Percentiles rank a stretch among this genome's conserved stretches.
Evolutionary conservation across 2,888 invertebrate species (phyloP).

Genomic region (Nymphalis urticae): DNA sequence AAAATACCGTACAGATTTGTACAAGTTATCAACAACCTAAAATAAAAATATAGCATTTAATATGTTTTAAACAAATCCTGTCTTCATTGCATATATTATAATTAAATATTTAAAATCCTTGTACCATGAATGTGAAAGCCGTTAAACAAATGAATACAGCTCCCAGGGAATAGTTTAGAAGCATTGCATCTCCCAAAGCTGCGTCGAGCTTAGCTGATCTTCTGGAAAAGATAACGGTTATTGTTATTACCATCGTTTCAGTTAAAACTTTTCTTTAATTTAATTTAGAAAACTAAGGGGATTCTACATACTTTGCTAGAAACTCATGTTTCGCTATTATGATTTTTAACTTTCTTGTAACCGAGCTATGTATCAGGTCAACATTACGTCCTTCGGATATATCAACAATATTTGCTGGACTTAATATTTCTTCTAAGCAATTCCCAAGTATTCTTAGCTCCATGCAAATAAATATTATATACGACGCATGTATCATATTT

Average conservation of each 20-base stretch:
- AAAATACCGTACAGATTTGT: conserved; percentile 63
- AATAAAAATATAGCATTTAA: conserved; percentile 36
- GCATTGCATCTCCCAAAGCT: conserved; percentile 62
- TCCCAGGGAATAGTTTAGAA: conserved; percentile 63
- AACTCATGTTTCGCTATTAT: conserved; percentile 57
- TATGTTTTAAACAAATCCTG: not conserved
- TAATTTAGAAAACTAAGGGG: conserved; percentile 8
- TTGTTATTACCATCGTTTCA: conserved; percentile 29
- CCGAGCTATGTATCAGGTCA: conserved; percentile 44
- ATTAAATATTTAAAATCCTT: conserved; percentile 5
- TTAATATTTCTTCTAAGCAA: conserved; percentile 53
- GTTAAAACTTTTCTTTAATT: conserved; percentile 10
- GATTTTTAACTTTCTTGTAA: conserved; percentile 52
- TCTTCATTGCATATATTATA: not conserved
- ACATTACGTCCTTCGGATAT: conserved; percentile 41
- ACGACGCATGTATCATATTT: conserved; percentile 58
- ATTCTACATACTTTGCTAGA: conserved; percentile 53
- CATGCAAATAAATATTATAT: conserved; percentile 62
- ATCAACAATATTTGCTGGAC: conserved; percentile 47
- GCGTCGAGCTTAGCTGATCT: conserved; percentile 55
- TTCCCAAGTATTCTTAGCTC: conserved; percentile 62
- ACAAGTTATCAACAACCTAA: conserved; percentile 64
- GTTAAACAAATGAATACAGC: conserved; percentile 70
- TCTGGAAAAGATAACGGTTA: conserved; percentile 50
- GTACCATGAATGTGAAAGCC: conserved; percentile 66